Conservation (phyloP, 2,113 vertebrate species). For the Symphodus melops region DNA sequence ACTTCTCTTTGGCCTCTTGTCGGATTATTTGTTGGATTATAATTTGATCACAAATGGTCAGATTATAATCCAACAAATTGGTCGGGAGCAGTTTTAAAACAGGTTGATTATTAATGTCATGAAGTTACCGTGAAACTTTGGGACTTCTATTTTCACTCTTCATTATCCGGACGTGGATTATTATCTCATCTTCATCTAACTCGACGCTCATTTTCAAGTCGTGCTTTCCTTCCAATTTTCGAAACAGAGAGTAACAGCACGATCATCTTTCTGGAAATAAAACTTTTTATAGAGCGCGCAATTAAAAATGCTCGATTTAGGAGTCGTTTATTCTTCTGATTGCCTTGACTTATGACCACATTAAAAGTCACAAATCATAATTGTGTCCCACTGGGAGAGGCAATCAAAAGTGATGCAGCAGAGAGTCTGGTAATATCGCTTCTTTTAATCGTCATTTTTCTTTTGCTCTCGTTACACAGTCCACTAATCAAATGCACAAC, state of each 20-base stretch:
- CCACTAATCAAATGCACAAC: slow-evolving; percentile 13
- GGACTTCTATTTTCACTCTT: slow-evolving; percentile 1
- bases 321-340: slow-evolving; percentile 59
- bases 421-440: slow-evolving; percentile 48
- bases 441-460: slow-evolving; percentile 46
- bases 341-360: slow-evolving; percentile 63
- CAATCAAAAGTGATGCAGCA: slow-evolving; percentile 47
- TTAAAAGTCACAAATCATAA: slow-evolving; percentile 73
- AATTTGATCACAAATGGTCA: slow-evolving; percentile 49
- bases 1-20: not conserved
- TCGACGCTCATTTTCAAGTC: slow-evolving; percentile 6
- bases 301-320: slow-evolving; percentile 59
- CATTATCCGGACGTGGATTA: slow-evolving; percentile 25
- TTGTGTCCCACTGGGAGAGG: slow-evolving; percentile 47
- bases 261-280: slow-evolving; percentile 44
- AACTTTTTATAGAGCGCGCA: slow-evolving; percentile 55
- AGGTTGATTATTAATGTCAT: slow-evolving; percentile 49
- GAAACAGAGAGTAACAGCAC: slow-evolving; percentile 8
- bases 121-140: slow-evolving; percentile 37
- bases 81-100: slow-evolving; percentile 9
- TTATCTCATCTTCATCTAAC: slow-evolving; percentile 18
- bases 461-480: slow-evolving; percentile 21
- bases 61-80: slow-evolving; percentile 47
- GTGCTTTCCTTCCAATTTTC: slow-evolving; percentile 12
- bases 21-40: slow-evolving; percentile 1